Conservation (phyloP, 2,888 invertebrate genomes). For the Caenorhabditis virilis region DNA sequence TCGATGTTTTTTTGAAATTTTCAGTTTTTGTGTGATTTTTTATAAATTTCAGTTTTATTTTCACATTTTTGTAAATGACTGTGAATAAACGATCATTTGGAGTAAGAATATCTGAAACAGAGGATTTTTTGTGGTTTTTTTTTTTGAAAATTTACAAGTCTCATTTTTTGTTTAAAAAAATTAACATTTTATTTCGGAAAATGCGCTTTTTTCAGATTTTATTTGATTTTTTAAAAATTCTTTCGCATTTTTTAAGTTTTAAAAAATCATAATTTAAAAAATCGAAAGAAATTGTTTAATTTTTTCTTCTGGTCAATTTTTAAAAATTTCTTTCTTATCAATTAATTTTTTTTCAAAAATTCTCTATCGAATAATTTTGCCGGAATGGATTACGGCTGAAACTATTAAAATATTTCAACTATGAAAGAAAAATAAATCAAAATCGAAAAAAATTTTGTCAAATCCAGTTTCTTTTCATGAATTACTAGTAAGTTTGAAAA, state of each 20-base stretch:
- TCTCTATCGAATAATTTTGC: background rate
- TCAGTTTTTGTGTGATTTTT: too few species aligned
- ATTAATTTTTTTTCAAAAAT: background rate
- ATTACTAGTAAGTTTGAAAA: background rate
- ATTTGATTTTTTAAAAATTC: too few species aligned
- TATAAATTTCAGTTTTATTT: too few species aligned
- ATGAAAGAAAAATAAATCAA: slow-evolving; percentile 8
- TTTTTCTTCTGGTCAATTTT: background rate
- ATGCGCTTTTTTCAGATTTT: too few species aligned
- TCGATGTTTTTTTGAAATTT: too few species aligned
- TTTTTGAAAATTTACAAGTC: too few species aligned
- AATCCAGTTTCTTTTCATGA: slow-evolving; percentile 2
- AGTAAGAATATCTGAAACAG: too few species aligned
- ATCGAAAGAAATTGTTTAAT: background rate
- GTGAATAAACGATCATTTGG: too few species aligned
- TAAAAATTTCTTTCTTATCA: background rate
- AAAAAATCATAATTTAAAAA: background rate
- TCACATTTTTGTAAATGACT: too few species aligned
- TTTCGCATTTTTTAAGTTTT: background rate
- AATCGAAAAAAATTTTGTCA: slow-evolving; percentile 1
- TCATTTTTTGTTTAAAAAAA: too few species aligned
- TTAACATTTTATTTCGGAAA: too few species aligned
- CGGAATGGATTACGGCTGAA: background rate
- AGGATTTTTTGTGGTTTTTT: too few species aligned
- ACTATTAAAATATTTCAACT: background rate